Conservation (phyloP, 2,888 invertebrate genomes). For the Graphium colonna region DNA sequence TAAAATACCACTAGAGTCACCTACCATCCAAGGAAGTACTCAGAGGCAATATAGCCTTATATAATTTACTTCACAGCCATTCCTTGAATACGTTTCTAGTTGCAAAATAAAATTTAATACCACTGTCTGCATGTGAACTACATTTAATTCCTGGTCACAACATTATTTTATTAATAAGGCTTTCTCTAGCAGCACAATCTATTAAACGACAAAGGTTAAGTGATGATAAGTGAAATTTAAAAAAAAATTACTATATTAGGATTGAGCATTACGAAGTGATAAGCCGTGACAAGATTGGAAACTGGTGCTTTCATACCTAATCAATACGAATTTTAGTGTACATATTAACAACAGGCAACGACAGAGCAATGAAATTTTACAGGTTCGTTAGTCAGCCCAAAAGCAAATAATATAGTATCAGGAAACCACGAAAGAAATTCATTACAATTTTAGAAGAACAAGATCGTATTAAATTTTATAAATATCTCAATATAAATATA, state of each 20-base stretch:
- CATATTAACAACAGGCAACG: constrained; percentile 46
- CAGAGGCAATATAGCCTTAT: neutral
- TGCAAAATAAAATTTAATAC: neutral
- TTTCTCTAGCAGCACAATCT: constrained; percentile 20
- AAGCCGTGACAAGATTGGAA: constrained; percentile 43
- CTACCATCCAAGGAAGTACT: constrained; percentile 3
- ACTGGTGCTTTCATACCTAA: constrained; percentile 57
- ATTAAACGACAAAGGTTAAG: constrained; percentile 20
- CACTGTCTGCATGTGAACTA: neutral
- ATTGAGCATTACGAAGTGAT: constrained; percentile 48
- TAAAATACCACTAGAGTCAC: constrained; percentile 14
- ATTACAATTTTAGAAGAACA: constrained; percentile 75
- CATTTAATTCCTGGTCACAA: neutral
- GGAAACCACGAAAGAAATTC: constrained; percentile 55
- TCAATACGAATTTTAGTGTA: constrained; percentile 46
- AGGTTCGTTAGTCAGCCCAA: constrained; percentile 26
- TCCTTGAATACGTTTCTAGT: constrained; percentile 1
- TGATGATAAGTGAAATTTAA: constrained; percentile 15
- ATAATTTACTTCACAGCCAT: neutral
- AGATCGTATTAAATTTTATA: constrained; percentile 78
- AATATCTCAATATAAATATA: constrained; percentile 80
- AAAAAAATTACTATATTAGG: constrained; percentile 25
- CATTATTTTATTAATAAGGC: constrained; percentile 3
- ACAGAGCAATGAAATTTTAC: constrained; percentile 47
- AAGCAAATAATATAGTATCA: constrained; percentile 46